phyloP scores from a whole-genome alignment of 2,888 invertebrate genomes.

The Eumacrocentrus americanus region DNA sequence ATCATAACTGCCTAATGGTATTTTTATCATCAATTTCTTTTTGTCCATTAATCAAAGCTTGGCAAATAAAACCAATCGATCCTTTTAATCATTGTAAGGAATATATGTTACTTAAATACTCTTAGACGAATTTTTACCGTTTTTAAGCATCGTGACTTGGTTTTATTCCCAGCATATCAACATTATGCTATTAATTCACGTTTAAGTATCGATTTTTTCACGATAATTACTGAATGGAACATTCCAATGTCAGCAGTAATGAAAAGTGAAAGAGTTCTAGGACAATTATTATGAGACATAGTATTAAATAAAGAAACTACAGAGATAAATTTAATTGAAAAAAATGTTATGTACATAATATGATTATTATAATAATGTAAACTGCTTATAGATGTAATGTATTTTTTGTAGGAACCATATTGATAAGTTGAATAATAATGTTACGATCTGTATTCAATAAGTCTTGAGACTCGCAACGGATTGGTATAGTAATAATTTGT shows the following conservation, averaged over 20 bases:
- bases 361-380: constrained; percentile 39
- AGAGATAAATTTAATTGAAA: constrained; percentile 20
- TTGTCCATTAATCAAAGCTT: background rate
- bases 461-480: background rate
- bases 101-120: constrained; percentile 46
- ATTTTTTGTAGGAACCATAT: constrained; percentile 59
- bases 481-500: background rate
- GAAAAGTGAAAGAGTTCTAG: background rate
- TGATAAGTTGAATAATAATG: constrained; percentile 40
- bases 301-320: constrained; percentile 4
- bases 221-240: constrained; percentile 35
- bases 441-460: constrained; percentile 8
- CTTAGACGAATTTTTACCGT: constrained; percentile 32
- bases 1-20: background rate
- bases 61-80: background rate
- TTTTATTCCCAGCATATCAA: constrained; percentile 21
- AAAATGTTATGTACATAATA: constrained; percentile 46
- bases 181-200: constrained; percentile 21
- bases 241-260: constrained; percentile 37
- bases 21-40: background rate
- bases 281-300: constrained; percentile 1
- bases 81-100: constrained; percentile 10
- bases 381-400: constrained; percentile 57
- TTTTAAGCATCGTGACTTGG: constrained; percentile 16
- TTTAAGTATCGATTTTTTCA: constrained; percentile 30